Percentiles rank a stretch among this genome's conserved stretches.
Evolutionary conservation across 2,113 vertebrate genomes (phyloP).

Genomic region (Procavia capensis): DNA sequence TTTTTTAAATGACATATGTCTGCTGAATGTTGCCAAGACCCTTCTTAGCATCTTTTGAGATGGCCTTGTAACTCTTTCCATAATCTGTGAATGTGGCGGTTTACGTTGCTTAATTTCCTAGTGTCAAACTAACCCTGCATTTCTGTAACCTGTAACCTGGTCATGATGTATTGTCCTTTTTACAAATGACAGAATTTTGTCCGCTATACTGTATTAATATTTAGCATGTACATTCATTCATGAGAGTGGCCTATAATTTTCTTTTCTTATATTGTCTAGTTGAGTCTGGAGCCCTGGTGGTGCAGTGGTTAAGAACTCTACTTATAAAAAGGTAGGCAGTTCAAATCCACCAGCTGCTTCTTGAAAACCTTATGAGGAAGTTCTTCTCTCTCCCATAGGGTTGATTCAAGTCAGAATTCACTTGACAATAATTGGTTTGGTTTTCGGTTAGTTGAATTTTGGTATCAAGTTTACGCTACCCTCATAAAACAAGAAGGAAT

Average conservation of each 20-base stretch:
- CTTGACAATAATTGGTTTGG: no score
- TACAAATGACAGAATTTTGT: background rate
- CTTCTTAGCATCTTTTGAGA: background rate
- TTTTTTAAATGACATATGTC: background rate
- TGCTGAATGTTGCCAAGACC: background rate
- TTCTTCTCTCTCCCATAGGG: no score
- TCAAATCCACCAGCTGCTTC: no score
- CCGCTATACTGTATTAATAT: background rate
- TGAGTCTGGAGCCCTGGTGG: no score
- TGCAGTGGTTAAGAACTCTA: no score
- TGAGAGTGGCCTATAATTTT: background rate
- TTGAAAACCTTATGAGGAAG: no score
- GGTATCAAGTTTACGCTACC: background rate
- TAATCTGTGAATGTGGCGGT: background rate
- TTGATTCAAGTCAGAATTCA: no score
- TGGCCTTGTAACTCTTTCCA: background rate
- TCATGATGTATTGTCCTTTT: background rate
- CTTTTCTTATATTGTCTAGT: background rate
- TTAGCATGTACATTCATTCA: background rate
- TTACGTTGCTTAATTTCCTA: background rate
- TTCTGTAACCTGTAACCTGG: background rate
- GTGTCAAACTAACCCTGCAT: background rate
- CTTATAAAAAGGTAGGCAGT: no score
- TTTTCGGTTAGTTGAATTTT: background rate
- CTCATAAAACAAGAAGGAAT: background rate